Percentiles rank a stretch among this genome's conserved stretches.
Evolutionary conservation across 2,888 invertebrate species (phyloP).

Genomic region (Leistus spinibarbis): DNA sequence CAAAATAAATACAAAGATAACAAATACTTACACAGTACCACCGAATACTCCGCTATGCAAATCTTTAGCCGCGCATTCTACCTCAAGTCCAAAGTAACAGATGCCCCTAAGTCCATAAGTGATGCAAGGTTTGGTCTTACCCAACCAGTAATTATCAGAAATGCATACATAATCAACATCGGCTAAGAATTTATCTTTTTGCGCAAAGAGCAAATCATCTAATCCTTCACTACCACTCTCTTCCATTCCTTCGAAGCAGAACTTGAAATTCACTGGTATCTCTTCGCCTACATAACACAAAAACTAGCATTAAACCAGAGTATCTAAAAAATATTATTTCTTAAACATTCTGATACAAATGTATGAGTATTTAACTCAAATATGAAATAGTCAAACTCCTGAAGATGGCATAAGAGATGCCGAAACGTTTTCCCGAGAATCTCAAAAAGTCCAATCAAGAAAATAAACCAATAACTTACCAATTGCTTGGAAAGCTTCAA

Average conservation of each 20-base stretch:
- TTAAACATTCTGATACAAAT: no score
- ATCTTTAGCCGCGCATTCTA: conserved; percentile 89
- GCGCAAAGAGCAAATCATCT: conserved; percentile 76
- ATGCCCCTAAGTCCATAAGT: conserved; percentile 95
- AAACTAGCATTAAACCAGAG: no score
- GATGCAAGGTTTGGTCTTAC: conserved; percentile 94
- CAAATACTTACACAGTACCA: conserved; percentile 78
- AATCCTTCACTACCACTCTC: conserved; percentile 97
- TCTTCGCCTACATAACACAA: conserved; percentile 51
- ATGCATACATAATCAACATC: conserved; percentile 94
- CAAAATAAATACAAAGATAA: background rate
- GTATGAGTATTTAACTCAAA: background rate
- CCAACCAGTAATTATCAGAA: conserved; percentile 99
- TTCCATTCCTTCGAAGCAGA: conserved; percentile 98
- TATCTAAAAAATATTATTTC: no score
- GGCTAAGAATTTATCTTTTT: conserved; percentile 79
- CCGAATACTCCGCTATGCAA: conserved; percentile 96
- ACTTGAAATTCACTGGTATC: conserved; percentile 80
- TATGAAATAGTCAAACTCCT: conserved; percentile 2
- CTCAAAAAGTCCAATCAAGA: background rate
- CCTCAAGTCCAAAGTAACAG: conserved; percentile 87
- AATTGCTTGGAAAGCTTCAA: conserved; percentile 83
- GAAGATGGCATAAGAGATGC: no score
- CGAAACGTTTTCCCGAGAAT: no score
- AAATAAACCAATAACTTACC: conserved; percentile 45